Evolutionary conservation across 2,113 vertebrate species (phyloP).

Genomic region (Scomber japonicus): DNA sequence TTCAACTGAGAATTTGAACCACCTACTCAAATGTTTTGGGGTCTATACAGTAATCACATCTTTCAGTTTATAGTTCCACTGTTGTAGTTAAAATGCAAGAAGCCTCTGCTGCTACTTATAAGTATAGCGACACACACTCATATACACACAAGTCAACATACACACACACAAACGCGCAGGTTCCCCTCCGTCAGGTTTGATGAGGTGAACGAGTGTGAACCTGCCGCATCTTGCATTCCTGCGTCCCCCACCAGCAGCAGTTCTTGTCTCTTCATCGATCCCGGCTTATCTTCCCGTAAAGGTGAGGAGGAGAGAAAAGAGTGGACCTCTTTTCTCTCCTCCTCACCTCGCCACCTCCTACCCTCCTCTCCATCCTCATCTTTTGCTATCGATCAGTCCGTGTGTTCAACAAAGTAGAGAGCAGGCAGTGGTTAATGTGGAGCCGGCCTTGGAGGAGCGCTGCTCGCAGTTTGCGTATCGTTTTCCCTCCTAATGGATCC

Average conservation of each 20-base stretch:
- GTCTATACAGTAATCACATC: too few species aligned
- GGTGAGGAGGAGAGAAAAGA: neutral
- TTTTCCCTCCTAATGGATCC: conserved; percentile 70
- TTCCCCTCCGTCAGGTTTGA: conserved; percentile 51
- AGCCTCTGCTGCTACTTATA: neutral
- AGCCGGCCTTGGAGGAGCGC: conserved; percentile 39
- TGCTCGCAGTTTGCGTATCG: conserved; percentile 32
- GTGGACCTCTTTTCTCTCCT: conserved; percentile 55
- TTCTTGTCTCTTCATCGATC: conserved; percentile 77
- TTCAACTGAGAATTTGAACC: neutral
- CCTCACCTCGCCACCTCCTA: conserved; percentile 30
- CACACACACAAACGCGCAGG: conserved; percentile 13
- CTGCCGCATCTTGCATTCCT: conserved; percentile 54
- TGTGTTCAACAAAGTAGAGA: conserved; percentile 73
- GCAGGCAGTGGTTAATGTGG: conserved; percentile 69
- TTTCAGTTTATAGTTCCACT: neutral
- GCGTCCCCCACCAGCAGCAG: conserved; percentile 54
- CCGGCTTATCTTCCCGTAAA: conserved; percentile 80
- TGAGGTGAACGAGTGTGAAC: conserved; percentile 62
- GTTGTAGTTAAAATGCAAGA: neutral
- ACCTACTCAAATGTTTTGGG: too few species aligned
- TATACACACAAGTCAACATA: neutral
- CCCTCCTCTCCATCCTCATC: conserved; percentile 45
- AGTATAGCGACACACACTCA: neutral
- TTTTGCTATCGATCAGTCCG: conserved; percentile 70